A percentile compares a stretch with the other conserved stretches of the same genome.
phyloP scores from a whole-genome alignment of 2,797 vertebrate species.

The Helarctos malayanus region DNA sequence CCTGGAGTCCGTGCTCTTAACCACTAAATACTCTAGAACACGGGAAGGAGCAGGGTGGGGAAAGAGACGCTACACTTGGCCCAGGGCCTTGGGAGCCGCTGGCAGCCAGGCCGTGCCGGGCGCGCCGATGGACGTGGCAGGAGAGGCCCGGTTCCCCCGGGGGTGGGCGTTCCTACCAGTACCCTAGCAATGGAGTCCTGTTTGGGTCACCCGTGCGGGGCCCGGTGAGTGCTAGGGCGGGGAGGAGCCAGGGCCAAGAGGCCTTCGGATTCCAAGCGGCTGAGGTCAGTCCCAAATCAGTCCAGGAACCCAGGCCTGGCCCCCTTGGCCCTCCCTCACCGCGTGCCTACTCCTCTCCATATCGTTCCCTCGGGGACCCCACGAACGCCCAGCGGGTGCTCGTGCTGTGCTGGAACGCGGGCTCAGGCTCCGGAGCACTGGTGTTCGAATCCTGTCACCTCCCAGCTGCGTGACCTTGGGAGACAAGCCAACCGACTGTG shows the following conservation, averaged over 20 bases:
- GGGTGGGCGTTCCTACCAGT: neutral
- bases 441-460: neutral
- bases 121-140: neutral
- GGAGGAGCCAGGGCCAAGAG: neutral
- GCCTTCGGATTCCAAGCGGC: neutral
- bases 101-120: neutral
- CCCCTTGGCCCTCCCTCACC: fast-evolving
- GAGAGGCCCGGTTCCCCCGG: neutral
- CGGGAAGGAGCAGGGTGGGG: neutral
- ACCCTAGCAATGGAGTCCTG: neutral
- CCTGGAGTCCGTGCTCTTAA: neutral
- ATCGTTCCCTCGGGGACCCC: fast-evolving
- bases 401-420: neutral
- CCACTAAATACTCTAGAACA: neutral
- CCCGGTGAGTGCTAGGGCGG: neutral
- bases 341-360: fast-evolving
- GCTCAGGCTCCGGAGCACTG: neutral
- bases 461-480: neutral
- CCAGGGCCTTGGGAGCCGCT: neutral
- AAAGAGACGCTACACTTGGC: neutral
- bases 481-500: neutral
- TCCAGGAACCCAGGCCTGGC: neutral
- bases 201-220: neutral
- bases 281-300: constrained; percentile 48
- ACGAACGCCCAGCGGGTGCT: fast-evolving